Evolutionary conservation across 2,797 vertebrate genomes (phyloP), one percentile per base, ranked within the genome.

Genomic region (Acanthiza pusilla): DNA sequence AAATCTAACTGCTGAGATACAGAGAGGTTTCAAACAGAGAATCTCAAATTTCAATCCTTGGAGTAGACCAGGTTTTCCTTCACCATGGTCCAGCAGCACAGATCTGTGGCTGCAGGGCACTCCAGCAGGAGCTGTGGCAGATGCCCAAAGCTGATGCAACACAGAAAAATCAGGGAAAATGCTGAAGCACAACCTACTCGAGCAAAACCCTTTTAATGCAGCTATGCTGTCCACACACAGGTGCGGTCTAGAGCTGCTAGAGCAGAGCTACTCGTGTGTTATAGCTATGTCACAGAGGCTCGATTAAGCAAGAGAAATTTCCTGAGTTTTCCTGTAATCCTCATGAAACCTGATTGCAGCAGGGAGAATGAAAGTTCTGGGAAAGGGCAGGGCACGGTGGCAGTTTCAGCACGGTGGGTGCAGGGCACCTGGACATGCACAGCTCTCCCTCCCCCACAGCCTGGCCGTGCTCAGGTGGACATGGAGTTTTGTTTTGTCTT

Each of bases 381-480:
- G 29, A 3, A 30, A 34, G 65, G 26, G 42, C 57, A 16, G 34
- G 3, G 57, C 21, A 2, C 5, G 53, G 53, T 50, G 65, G 36
- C 32, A 61, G 34, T 3, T 9, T 6, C 26, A 14, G 23, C 16
- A 3, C 19, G 67, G 43, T 4, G 13, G 61, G 34, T 32, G 16
- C 51, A 57, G 51, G 29, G 17, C 27, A 8, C 16, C 36, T 13
- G 76, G 66, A 7, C 19, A 2, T 1, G 19, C 5, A 15, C 47
- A 91, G 22, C 13, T 65, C 25, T 8, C 13, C 26, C 51, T 78
- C 14, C 43, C 27, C 62, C 10, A 23, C 30, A 34, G 63, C 25
- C 51, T 7, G 14, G 70, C 29, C 2, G 0, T 26, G 51, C 57
- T 55, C 18, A 0, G 16, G 0, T 27, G 45, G n/a, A 53, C 23